These are phyloP conservation scores for Cheilosia vernalis DNA, from an alignment of 2,888 invertebrate species.

Conservation along the genomic window DNA sequence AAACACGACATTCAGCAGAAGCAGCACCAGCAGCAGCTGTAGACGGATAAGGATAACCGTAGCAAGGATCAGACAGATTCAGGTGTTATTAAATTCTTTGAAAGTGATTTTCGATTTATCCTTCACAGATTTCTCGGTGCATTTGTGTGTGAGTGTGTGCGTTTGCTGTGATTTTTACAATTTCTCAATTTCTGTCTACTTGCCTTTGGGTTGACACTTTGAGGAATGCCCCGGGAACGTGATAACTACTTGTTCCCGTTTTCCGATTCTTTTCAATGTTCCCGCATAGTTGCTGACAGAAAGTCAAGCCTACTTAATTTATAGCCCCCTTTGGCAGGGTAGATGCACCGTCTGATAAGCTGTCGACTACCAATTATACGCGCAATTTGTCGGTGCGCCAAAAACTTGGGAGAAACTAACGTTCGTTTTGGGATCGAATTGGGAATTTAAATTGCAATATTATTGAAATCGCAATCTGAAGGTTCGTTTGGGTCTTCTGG, in stretches of 20 bases:
- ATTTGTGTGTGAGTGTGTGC: background rate
- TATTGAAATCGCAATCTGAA: conserved; percentile 36
- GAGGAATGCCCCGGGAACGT: conserved; percentile 36
- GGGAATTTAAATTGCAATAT: conserved; percentile 49
- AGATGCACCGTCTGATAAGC: conserved; percentile 8
- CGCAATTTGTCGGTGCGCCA: conserved; percentile 19
- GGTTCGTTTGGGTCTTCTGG: background rate
- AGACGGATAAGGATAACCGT: conserved; percentile 8
- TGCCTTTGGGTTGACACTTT: conserved; percentile 34
- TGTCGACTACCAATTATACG: conserved; percentile 31
- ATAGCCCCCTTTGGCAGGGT: conserved; percentile 4
- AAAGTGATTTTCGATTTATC: conserved; percentile 53
- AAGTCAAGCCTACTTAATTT: conserved; percentile 1
- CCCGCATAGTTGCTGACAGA: background rate
- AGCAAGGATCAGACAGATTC: conserved; percentile 35
- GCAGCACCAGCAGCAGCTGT: background rate
- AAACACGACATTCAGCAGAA: background rate
- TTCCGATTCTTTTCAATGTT: background rate
- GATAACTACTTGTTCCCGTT: background rate
- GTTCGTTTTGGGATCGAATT: conserved; percentile 25
- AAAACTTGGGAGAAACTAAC: conserved; percentile 9
- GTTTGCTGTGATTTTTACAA: conserved; percentile 43
- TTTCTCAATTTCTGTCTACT: conserved; percentile 18
- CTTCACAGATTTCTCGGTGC: background rate
- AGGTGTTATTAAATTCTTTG: conserved; percentile 70